Evolutionary conservation across 2,113 vertebrate genomes (phyloP).

Genomic region (Tetraodon nigroviridis): DNA sequence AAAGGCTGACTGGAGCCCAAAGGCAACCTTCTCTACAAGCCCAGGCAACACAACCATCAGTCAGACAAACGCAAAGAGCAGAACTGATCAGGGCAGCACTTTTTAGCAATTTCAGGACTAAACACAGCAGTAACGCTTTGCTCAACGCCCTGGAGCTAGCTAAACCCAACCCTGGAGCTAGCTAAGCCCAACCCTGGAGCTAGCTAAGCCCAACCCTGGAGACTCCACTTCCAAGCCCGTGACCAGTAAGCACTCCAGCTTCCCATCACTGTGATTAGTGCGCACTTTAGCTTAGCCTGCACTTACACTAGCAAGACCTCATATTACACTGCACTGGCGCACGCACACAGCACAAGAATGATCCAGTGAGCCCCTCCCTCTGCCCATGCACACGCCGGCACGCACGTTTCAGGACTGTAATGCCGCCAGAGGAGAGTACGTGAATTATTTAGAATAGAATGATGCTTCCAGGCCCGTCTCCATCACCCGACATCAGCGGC

Average conservation of each 20-base stretch:
- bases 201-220: slow-evolving; percentile 38
- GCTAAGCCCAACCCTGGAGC: slow-evolving; percentile 26
- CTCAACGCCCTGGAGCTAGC: slow-evolving; percentile 38
- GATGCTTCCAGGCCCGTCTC: slow-evolving; percentile 59
- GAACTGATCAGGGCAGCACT: no score
- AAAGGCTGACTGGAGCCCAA: no score
- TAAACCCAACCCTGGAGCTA: slow-evolving; percentile 26
- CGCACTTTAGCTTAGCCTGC: slow-evolving; percentile 33
- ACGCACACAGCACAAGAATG: slow-evolving; percentile 12
- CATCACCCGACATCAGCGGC: slow-evolving; percentile 28
- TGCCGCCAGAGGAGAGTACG: slow-evolving; percentile 37
- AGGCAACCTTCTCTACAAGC: no score
- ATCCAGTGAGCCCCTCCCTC: slow-evolving; percentile 27
- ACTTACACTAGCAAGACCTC: slow-evolving; percentile 45
- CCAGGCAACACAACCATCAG: no score
- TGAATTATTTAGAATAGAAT: slow-evolving; percentile 66
- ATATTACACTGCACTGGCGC: slow-evolving; percentile 40
- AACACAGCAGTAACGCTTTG: slow-evolving; percentile 32
- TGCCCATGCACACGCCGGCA: slow-evolving; percentile 1
- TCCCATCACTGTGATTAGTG: slow-evolving; percentile 54
- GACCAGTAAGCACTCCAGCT: slow-evolving; percentile 50
- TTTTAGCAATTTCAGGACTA: no score
- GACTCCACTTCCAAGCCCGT: slow-evolving; percentile 45
- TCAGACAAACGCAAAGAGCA: no score
- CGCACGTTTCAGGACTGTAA: slow-evolving; percentile 44